These are phyloP conservation scores for Netelia melanura DNA, from an alignment of 2,888 invertebrate species.

Conservation along the genomic window DNA sequence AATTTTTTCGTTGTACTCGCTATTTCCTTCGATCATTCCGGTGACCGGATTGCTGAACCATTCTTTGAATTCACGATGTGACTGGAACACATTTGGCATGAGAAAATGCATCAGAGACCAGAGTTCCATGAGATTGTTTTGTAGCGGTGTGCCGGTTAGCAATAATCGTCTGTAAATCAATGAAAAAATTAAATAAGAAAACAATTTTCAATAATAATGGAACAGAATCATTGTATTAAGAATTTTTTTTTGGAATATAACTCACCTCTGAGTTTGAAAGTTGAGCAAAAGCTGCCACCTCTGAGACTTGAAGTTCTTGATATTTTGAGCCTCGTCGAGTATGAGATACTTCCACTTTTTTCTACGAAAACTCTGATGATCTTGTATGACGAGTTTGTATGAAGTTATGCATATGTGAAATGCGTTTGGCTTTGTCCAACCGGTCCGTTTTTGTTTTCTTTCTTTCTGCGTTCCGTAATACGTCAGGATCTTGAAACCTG, in stretches of 20 bases:
- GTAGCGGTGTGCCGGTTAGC: slow-evolving; percentile 97
- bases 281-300: slow-evolving; percentile 98
- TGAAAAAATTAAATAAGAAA: slow-evolving; percentile 68
- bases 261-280: slow-evolving; percentile 95
- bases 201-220: slow-evolving; percentile 49
- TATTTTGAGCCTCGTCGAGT: slow-evolving; percentile 99
- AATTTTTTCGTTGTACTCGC: slow-evolving; percentile 95
- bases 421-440: slow-evolving; percentile 99
- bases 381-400: slow-evolving; percentile 98
- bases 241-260: slow-evolving; percentile 18
- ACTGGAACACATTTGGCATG: slow-evolving; percentile 98
- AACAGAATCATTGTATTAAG: slow-evolving; percentile 42
- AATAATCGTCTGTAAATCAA: slow-evolving; percentile 90
- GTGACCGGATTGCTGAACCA: slow-evolving; percentile 99
- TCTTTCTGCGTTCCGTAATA: slow-evolving; percentile 99
- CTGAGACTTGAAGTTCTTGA: slow-evolving; percentile 99
- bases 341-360: slow-evolving; percentile 99
- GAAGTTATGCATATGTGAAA: slow-evolving; percentile 99
- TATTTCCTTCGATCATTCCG: slow-evolving; percentile 97
- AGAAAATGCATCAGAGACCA: slow-evolving; percentile 99
- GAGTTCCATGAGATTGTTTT: slow-evolving; percentile 98
- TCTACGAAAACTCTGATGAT: slow-evolving; percentile 98
- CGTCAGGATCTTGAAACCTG: slow-evolving; percentile 98
- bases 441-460: slow-evolving; percentile 94
- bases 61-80: slow-evolving; percentile 98